Evolutionary conservation across 2,113 vertebrate genomes (phyloP), one percentile per base, ranked within the genome.

Genomic region (Gopherus evgoodei): DNA sequence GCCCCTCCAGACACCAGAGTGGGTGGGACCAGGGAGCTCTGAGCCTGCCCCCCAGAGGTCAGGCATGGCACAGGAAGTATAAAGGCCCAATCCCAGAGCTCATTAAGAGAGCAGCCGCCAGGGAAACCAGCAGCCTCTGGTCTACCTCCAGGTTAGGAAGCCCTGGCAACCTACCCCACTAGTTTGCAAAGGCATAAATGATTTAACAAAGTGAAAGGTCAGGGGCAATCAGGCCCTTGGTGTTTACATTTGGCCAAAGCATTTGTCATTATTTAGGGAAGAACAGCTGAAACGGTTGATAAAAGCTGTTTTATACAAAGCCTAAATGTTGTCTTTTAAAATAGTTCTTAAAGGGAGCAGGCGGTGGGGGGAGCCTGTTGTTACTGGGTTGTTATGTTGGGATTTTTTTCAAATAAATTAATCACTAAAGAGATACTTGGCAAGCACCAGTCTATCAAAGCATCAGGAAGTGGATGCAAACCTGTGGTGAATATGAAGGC

Each of bases 371-470:
- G 93, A 97, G 88, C 2, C 42, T 97, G 90, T 90, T 80, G 94
- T 94, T 95, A 54, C 11, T 88, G 94, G 84, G 93, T 95, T 91
- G n/a, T 38, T 90, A 94, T 97, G 90, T 96, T 96, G 88, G 96
- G 89, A 92, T 93, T 38, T 72, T 88, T 62, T 93, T 92, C 85
- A 96, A 89, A 97, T 96, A 95, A 94, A 93, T 97, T 93, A 96
- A 83, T 97, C 94, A 93, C 75, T 93, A 95, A 91, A 80, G 47
- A 75, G 88, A 85, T 90, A 97, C 88, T 98, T 97, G 97, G 96
- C 96, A 97, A 95, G 91, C 90, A 90, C 86, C 86, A 95, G 78
- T 90, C 89, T 96, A 83, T 83, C 97, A 94, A 96, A 95, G 29
- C 81, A 91, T 35, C 86, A 84, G 47, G 69, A 90, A 88, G 78